Base-by-base conservation (phyloP, 2,888 invertebrate genomes). In the Perdita meconis region DNA sequence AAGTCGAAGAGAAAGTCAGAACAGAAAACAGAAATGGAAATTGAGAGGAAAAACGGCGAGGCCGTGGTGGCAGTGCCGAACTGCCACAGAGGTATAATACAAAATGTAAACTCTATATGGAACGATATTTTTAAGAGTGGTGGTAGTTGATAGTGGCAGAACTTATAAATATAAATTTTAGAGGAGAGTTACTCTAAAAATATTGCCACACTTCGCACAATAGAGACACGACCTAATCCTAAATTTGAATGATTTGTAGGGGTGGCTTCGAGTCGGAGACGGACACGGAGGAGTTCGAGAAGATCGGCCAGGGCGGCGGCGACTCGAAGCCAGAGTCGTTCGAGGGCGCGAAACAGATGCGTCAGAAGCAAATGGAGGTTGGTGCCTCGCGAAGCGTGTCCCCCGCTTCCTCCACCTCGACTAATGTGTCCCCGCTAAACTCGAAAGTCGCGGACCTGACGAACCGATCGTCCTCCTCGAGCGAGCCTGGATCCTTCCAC, bases 281-380 rank as follows among this genome's bases (percentile, higher is more conserved):
- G 0, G 97, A 97, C 88, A 95, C 96, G 0, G 96, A 96, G 87
- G 97, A 96, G 89, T 97, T 97, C 92, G 97, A 97, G 92, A 96
- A 96, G 90, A 95, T 97, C 8, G 94, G 95, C 16, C 95, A 95
- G 90, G 86, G 86, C 2, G 82, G 50, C 6, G 64, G 81, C 59
- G 92, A 92, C 66, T 88, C 89, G 30, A 92, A 91, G 74, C 85
- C 89, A 53, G 86, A 79, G 16, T 88, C 88, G 4, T 90, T 86
- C 84, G 90, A 91, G 63, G 86, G 87, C 65, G 79, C 80, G 56
- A 88, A 88, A 76, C 86, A 86, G 78, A 79, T 77, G 63, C 86
- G 85, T 42, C 88, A 87, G 67, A 91, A 92, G 75, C 89, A 90
- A 89, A 88, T 90, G 90, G 91, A 92, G 92, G 91, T 92, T 92